Percentiles rank a stretch among this genome's conserved stretches.
phyloP scores from a whole-genome alignment of 2,888 invertebrate genomes.

The Dichetophora obliterata region DNA sequence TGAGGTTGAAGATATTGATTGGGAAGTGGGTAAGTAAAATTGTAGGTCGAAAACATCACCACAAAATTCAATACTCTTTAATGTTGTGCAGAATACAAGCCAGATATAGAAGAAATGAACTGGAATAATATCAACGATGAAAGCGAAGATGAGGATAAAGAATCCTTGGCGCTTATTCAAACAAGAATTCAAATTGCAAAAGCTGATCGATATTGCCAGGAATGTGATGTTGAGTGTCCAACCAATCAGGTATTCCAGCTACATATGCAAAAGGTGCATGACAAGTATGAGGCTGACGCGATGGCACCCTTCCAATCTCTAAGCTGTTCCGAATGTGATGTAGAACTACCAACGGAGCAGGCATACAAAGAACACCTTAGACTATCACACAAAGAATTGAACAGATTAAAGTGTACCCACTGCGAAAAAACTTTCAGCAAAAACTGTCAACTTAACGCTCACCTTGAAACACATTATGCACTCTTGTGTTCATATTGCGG shows the following conservation, averaged over 20 bases:
- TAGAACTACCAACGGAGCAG: not conserved
- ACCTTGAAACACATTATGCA: slow-evolving; percentile 3
- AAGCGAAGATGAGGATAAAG: slow-evolving; percentile 2
- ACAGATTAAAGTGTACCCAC: slow-evolving; percentile 14
- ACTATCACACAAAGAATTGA: not conserved
- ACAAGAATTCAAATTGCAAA: not conserved
- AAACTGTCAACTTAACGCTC: not conserved
- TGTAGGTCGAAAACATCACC: not conserved
- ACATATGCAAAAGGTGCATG: slow-evolving; percentile 37
- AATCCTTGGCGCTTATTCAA: not conserved
- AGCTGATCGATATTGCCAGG: slow-evolving; percentile 25
- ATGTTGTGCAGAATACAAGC: not conserved
- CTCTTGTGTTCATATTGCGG: slow-evolving; percentile 5
- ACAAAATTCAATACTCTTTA: not conserved
- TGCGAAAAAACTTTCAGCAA: slow-evolving; percentile 20
- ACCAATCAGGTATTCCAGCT: slow-evolving; percentile 35
- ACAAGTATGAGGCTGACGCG: not conserved
- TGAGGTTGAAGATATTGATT: not conserved
- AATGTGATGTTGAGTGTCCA: slow-evolving; percentile 40
- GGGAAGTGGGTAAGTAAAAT: not conserved
- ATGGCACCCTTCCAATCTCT: not conserved
- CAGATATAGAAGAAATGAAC: not conserved
- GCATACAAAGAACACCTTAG: slow-evolving; percentile 3
- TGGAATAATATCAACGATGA: not conserved
- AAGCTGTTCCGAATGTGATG: not conserved